Conservation (phyloP, 2,797 vertebrate genomes). For the Vipera ursinii region DNA sequence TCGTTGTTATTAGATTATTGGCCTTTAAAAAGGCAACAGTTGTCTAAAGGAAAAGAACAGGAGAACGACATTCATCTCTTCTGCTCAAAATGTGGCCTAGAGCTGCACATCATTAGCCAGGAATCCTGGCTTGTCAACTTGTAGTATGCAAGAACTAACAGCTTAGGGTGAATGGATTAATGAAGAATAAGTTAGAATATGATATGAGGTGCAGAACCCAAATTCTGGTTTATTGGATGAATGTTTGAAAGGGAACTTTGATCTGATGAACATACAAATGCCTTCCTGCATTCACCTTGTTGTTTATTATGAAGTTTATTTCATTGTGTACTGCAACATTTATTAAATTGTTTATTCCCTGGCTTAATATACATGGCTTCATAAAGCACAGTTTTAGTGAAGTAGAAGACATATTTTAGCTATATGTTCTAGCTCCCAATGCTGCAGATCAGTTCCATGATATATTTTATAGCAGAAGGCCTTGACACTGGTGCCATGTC, state of each 20-base stretch:
- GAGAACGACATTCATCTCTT: no score
- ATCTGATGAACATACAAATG: neutral
- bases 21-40: slow-evolving; percentile 30
- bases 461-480: neutral
- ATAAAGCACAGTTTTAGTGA: neutral
- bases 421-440: neutral
- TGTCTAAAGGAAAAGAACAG: neutral
- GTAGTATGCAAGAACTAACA: neutral
- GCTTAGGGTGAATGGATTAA: neutral
- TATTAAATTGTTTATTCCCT: neutral
- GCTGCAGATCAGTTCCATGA: neutral
- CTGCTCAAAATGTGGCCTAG: neutral
- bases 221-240: neutral
- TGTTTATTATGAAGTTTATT: neutral
- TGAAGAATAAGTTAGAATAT: neutral
- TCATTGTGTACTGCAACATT: neutral
- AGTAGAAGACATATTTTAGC: neutral
- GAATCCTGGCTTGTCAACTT: neutral
- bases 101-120: neutral
- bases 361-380: neutral
- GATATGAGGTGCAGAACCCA: neutral
- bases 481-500: neutral
- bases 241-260: neutral
- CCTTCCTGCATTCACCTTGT: neutral
- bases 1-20: slow-evolving; percentile 24